Percentiles rank a stretch among this genome's conserved stretches.
These are phyloP conservation scores for Psilopsiagon aymara DNA, from an alignment of 2,113 vertebrate genomes.

Conservation along the genomic window DNA sequence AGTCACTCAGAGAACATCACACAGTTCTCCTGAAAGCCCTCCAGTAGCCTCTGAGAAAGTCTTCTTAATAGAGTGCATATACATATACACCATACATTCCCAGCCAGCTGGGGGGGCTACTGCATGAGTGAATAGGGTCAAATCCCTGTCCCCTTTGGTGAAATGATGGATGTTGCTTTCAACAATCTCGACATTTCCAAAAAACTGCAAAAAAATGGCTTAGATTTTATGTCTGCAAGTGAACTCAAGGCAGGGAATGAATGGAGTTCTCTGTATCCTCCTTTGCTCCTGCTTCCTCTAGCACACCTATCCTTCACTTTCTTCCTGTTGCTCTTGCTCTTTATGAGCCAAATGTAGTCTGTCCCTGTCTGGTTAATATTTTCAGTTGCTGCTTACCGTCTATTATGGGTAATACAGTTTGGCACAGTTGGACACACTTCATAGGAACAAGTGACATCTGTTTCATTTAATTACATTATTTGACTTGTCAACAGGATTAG, in stretches of 20 bases:
- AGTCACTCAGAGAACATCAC: not conserved
- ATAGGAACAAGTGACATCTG: not conserved
- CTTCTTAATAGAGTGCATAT: not conserved
- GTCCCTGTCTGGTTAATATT: not conserved
- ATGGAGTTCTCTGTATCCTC: not conserved
- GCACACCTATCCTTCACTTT: rapidly evolving
- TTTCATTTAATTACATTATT: not conserved
- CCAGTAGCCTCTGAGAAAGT: not conserved
- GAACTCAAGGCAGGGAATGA: not conserved
- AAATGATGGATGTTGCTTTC: not conserved
- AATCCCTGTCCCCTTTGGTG: not conserved
- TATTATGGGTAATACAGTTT: not conserved
- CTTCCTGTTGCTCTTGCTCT: not conserved
- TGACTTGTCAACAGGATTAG: not conserved
- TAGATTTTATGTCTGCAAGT: not conserved
- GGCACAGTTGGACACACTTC: not conserved
- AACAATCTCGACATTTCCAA: not conserved
- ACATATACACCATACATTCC: rapidly evolving
- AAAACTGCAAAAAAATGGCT: not conserved
- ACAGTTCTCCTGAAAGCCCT: not conserved
- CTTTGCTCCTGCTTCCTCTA: not conserved
- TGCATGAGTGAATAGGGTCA: not conserved
- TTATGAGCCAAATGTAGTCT: not conserved
- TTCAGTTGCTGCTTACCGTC: not conserved
- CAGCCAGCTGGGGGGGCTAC: not conserved